These are phyloP conservation scores for Rissa tridactyla DNA, from an alignment of 2,113 vertebrate genomes.

Conservation along the genomic window DNA sequence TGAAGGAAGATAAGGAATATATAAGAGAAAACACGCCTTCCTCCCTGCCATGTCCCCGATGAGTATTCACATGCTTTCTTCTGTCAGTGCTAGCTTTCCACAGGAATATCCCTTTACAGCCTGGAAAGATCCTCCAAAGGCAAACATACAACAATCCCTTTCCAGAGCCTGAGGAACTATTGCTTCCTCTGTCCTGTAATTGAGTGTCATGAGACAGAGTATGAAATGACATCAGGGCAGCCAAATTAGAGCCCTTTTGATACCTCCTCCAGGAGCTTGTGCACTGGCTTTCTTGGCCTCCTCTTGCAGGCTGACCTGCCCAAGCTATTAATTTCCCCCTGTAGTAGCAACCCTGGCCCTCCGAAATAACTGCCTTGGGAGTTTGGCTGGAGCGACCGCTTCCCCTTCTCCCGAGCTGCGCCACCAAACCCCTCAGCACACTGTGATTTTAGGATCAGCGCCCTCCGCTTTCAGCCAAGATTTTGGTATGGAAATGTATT, in stretches of 20 bases:
- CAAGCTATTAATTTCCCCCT: not conserved
- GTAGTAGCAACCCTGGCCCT: not conserved
- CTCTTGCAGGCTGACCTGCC: not conserved
- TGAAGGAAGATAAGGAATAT: not conserved
- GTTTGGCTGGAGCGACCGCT: not conserved
- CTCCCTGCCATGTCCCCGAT: not conserved
- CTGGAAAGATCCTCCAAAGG: not conserved
- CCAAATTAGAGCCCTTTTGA: not conserved
- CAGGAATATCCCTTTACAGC: not conserved
- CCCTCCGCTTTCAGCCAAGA: not conserved
- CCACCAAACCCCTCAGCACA: not conserved
- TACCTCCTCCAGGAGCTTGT: not conserved
- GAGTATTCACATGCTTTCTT: not conserved
- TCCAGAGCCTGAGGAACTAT: not conserved
- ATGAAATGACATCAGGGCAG: not conserved
- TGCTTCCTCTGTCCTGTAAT: not conserved
- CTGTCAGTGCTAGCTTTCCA: not conserved
- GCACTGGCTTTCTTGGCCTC: not conserved
- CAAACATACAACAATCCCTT: rapidly evolving
- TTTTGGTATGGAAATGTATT: not conserved
- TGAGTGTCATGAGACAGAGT: not conserved
- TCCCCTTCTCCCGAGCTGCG: not conserved
- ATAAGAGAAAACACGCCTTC: not conserved
- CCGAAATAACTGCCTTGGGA: not conserved
- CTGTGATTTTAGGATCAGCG: not conserved